Conservation (phyloP, 2,797 vertebrate genomes). For the Orestias chungarensis region DNA sequence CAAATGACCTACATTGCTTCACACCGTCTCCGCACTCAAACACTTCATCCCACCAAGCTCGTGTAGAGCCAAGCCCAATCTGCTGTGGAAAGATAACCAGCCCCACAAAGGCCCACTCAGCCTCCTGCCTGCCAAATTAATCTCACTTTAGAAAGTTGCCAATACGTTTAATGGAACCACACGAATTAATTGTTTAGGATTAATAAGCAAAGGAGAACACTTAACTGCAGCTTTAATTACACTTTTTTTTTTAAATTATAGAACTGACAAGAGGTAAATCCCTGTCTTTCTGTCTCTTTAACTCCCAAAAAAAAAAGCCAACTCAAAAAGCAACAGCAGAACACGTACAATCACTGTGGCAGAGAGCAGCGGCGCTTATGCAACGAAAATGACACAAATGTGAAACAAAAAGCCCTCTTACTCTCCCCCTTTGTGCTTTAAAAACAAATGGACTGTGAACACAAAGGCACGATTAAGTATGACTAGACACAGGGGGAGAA, state of each 20-base stretch:
- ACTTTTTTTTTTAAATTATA: constrained; percentile 38
- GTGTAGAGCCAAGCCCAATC: constrained; percentile 68
- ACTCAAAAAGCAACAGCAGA: constrained; percentile 40
- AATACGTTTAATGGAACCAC: constrained; percentile 66
- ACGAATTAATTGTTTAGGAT: constrained; percentile 73
- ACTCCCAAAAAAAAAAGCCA: constrained; percentile 7
- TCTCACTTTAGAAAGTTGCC: constrained; percentile 78
- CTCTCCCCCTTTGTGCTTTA: constrained; percentile 66
- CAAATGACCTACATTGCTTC: constrained; percentile 71
- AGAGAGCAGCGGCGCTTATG: constrained; percentile 50
- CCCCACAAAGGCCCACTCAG: constrained; percentile 70
- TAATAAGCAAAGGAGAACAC: constrained; percentile 68
- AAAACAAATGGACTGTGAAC: constrained; percentile 59
- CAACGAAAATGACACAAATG: constrained; percentile 69
- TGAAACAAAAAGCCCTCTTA: constrained; percentile 69
- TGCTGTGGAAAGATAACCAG: constrained; percentile 77
- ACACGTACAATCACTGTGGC: constrained; percentile 47
- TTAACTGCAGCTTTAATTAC: constrained; percentile 67
- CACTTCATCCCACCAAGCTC: constrained; percentile 57
- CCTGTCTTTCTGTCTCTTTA: constrained; percentile 35
- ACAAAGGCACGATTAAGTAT: constrained; percentile 66
- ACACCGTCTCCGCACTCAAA: constrained; percentile 51
- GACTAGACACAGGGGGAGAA: constrained; percentile 23
- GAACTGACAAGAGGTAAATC: constrained; percentile 48
- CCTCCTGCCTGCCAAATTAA: constrained; percentile 69